Conservation (phyloP, 2,888 invertebrate genomes). For the Trileptium ribeirensis region DNA sequence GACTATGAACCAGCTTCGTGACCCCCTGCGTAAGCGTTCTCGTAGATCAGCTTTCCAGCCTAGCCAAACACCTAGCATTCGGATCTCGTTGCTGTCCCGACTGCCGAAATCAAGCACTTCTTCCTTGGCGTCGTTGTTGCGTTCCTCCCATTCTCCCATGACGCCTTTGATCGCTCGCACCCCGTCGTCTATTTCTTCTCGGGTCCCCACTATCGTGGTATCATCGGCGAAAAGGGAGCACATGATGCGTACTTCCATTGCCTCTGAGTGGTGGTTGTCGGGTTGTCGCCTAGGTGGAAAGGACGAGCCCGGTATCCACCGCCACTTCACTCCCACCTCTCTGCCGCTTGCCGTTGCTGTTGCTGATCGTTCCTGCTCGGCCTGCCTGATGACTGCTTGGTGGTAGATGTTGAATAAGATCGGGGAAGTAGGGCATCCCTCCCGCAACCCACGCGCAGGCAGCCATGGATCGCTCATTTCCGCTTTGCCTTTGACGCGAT, state of each 20-base stretch:
- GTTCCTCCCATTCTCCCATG: no score
- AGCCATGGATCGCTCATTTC: background rate
- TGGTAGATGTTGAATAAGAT: conserved; percentile 5
- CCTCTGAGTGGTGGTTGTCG: conserved; percentile 10
- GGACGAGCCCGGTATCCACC: conserved; percentile 6
- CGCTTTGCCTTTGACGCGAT: background rate
- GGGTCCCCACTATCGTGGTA: background rate
- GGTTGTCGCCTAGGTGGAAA: background rate
- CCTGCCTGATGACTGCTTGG: conserved; percentile 1
- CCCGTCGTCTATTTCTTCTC: background rate
- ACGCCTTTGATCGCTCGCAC: no score
- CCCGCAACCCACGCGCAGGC: background rate
- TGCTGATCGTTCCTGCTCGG: background rate
- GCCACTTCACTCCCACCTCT: background rate
- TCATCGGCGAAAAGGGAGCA: conserved; percentile 5
- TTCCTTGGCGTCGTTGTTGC: no score
- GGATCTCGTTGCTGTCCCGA: no score
- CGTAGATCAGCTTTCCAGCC: no score
- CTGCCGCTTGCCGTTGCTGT: background rate
- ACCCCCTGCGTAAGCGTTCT: no score
- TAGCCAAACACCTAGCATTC: no score
- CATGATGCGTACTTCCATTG: background rate
- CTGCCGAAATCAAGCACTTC: no score
- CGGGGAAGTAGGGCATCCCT: background rate
- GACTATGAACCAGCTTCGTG: no score